Base-by-base conservation (phyloP, 2,888 invertebrate species). In the Perizoma affinitatum region DNA sequence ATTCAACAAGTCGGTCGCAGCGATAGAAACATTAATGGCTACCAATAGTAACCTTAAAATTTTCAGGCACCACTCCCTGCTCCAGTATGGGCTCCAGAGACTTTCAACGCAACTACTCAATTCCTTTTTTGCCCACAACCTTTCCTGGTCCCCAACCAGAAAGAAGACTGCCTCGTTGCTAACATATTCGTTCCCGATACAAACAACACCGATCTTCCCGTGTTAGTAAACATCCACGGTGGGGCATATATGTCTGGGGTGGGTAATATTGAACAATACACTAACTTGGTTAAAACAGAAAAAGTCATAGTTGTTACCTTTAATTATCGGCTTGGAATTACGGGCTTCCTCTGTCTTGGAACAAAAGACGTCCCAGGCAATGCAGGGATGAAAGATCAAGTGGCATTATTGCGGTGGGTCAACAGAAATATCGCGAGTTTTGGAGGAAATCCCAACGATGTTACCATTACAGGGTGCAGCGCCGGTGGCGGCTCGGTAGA, bases 341-440 rank as follows among this genome's bases (percentile, higher is more conserved):
- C 68, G 4, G 72, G 73, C 0, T 72, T 72, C 38, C 52, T 73
- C 5, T 72, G 71, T n/a, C 52, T 73, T 6, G 71, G 73, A 2
- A 72, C 73, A 6, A 58, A 66, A 53, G 61, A 60, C 36, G 65
- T 61, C 2, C 73, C 73, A 4, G 72, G 73, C 5, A 72, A 73
- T 47, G 71, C 69, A 10, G 69, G 68, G 3, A 49, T 71, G 65
- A 69, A 71, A 54, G 69, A 71, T 46, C 64, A 67, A 57, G 61
- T 69, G 40, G 68, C 68, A 1, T 22, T 61, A 7, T 50, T 71
- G 10, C 60, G 63, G 3, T 71, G 71, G 69, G 63, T 71, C 5
- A 54, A 65, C 11, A 60, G 55, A 9, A 22, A 22, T 22, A 22
- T 22, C 22, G 22, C 22, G 1, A 22, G 22, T 22, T 22, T 22